These are phyloP conservation scores for Brachypteracias leptosomus DNA, from an alignment of 2,113 vertebrate genomes.

Conservation along the genomic window DNA sequence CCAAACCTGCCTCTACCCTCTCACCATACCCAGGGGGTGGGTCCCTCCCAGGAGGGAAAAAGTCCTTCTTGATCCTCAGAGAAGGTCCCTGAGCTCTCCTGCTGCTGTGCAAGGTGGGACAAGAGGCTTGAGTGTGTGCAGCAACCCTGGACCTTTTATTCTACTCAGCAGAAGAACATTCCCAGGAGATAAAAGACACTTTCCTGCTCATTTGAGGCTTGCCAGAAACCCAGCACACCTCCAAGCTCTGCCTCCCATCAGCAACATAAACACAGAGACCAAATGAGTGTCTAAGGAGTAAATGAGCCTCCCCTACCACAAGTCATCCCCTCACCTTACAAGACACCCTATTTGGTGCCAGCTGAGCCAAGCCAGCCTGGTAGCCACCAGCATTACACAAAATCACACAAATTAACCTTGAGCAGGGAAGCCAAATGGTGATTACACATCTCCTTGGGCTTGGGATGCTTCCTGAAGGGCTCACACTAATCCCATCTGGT, in stretches of 20 bases:
- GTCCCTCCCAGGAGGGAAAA: neutral
- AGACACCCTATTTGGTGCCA: neutral
- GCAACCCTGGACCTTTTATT: neutral
- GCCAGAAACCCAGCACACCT: neutral
- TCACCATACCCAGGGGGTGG: neutral
- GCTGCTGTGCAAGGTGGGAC: neutral
- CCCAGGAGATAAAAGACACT: neutral
- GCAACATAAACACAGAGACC: neutral
- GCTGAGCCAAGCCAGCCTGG: neutral
- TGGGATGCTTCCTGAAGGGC: neutral
- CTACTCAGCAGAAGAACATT: neutral
- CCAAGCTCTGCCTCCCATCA: neutral
- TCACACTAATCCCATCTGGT: neutral
- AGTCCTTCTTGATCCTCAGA: neutral
- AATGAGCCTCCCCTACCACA: neutral
- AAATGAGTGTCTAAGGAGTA: neutral
- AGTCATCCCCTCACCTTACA: neutral
- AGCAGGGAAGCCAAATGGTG: neutral
- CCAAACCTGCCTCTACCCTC: neutral
- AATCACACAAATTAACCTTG: neutral
- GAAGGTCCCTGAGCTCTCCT: neutral
- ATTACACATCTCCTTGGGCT: neutral
- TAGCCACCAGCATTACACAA: neutral
- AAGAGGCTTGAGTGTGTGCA: neutral
- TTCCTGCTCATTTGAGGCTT: neutral